Conservation (phyloP, 2,888 invertebrate genomes). For the Calephelis perditalis region DNA sequence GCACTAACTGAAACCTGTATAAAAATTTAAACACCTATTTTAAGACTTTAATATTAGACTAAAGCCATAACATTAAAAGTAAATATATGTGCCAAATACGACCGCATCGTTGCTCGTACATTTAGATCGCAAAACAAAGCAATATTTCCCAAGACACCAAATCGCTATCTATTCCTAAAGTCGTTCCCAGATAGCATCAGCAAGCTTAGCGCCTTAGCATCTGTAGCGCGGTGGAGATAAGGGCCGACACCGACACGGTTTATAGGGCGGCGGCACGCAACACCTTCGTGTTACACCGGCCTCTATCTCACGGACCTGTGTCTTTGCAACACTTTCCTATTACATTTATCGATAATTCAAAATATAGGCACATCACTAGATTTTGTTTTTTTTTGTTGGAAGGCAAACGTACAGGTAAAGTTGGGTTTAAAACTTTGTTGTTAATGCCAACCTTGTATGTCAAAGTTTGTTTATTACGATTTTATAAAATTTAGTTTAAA, state of each 20-base stretch:
- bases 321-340: conserved; percentile 11
- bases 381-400: too few species aligned
- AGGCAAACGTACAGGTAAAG: too few species aligned
- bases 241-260: conserved; percentile 32
- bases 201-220: conserved; percentile 28
- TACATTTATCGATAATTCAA: conserved; percentile 3
- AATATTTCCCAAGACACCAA: conserved; percentile 28
- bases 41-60: too few species aligned
- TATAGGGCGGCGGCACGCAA: conserved; percentile 35
- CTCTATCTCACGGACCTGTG: conserved; percentile 10
- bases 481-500: too few species aligned
- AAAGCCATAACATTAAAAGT: too few species aligned
- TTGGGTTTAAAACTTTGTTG: too few species aligned
- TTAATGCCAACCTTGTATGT: too few species aligned
- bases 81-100: too few species aligned
- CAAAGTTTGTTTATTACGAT: too few species aligned
- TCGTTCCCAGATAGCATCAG: conserved; percentile 30
- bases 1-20: too few species aligned
- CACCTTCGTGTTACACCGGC: conserved; percentile 12
- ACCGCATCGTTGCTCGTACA: neutral
- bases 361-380: neutral
- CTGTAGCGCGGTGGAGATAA: conserved; percentile 29
- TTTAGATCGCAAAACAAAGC: conserved; percentile 21
- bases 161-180: conserved; percentile 27
- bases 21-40: too few species aligned